These are phyloP conservation scores for Ferdinandea cuprea DNA, from an alignment of 2,888 invertebrate species.

Conservation along the genomic window DNA sequence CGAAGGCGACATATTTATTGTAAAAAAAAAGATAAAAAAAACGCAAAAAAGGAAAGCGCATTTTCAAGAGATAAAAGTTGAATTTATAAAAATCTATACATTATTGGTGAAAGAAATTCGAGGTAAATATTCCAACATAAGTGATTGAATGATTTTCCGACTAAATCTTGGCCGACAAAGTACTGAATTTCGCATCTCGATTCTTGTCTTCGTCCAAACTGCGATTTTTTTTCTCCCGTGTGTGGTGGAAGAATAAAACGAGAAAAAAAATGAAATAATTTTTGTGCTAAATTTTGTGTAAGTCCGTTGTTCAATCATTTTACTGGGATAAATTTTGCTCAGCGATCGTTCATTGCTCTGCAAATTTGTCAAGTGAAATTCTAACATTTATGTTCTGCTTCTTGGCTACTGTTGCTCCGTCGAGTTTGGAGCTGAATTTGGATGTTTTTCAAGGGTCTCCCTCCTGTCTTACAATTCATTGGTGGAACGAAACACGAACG, in stretches of 20 bases:
- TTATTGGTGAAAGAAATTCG: constrained; percentile 64
- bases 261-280: background rate
- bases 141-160: constrained; percentile 19
- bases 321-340: constrained; percentile 2
- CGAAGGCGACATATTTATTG: constrained; percentile 74
- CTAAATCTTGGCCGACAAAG: constrained; percentile 25
- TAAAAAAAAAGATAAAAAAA: constrained; percentile 69
- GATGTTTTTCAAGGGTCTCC: constrained; percentile 29
- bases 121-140: constrained; percentile 63
- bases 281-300: constrained; percentile 58
- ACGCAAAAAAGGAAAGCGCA: constrained; percentile 69
- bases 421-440: background rate
- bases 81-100: constrained; percentile 58
- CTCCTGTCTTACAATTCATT: constrained; percentile 9
- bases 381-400: background rate
- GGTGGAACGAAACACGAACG: constrained; percentile 64
- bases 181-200: constrained; percentile 56
- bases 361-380: constrained; percentile 46
- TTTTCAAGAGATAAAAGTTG: constrained; percentile 69
- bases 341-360: background rate
- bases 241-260: constrained; percentile 55
- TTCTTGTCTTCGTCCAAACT: constrained; percentile 43
- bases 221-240: constrained; percentile 38
- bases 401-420: constrained; percentile 39
- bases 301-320: constrained; percentile 58